phyloP scores from a whole-genome alignment of 2,797 vertebrate species.

The Cossypha caffra region DNA sequence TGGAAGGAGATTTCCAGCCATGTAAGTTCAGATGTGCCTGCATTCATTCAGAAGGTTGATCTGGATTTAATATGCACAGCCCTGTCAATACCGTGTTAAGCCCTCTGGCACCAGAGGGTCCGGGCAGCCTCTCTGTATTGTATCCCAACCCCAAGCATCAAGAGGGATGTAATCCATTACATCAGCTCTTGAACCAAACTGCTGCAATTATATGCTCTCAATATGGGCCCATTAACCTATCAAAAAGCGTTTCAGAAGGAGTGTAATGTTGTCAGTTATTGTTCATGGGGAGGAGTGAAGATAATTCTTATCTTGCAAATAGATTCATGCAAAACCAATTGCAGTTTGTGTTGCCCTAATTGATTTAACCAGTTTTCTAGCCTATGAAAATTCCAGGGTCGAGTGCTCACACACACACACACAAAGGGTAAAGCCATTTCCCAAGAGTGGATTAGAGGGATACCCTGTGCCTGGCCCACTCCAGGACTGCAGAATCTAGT shows the following conservation, averaged over 20 bases:
- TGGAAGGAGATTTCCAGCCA: slow-evolving; percentile 36
- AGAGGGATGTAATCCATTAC: slow-evolving; percentile 63
- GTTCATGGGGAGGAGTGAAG: slow-evolving; percentile 43
- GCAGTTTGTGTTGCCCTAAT: slow-evolving; percentile 27
- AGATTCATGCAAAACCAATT: slow-evolving; percentile 59
- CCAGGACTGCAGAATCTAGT: neutral
- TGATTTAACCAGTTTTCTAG: slow-evolving; percentile 36
- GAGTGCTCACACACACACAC: neutral
- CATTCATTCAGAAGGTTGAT: slow-evolving; percentile 57
- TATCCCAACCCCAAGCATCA: slow-evolving; percentile 44
- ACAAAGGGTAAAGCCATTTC: neutral
- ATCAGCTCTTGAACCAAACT: slow-evolving; percentile 61
- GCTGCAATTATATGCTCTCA: slow-evolving; percentile 50
- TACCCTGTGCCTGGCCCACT: neutral
- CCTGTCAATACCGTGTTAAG: slow-evolving; percentile 70
- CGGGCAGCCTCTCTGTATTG: slow-evolving; percentile 58
- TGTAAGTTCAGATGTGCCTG: slow-evolving; percentile 56
- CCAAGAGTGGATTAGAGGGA: neutral
- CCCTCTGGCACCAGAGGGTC: slow-evolving; percentile 74
- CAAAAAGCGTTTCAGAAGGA: slow-evolving; percentile 53
- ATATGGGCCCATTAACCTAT: slow-evolving; percentile 64
- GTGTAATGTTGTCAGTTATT: slow-evolving; percentile 50
- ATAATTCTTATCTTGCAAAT: slow-evolving; percentile 56
- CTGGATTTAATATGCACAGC: slow-evolving; percentile 71
- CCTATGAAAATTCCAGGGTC: slow-evolving; percentile 31